Conservation (phyloP, 1,140 invertebrate genomes). For the Bombyx mandarina region DNA sequence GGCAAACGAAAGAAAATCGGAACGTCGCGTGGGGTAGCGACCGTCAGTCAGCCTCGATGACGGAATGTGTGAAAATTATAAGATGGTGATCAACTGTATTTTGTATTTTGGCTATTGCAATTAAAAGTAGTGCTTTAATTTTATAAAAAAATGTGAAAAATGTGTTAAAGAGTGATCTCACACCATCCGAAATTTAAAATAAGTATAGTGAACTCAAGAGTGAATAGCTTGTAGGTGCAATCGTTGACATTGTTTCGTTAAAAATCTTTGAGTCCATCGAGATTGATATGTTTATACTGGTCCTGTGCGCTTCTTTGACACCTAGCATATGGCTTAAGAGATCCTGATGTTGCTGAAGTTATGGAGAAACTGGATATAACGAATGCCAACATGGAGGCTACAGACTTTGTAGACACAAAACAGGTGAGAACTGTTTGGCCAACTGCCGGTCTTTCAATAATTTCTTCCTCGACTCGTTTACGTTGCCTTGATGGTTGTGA, state of each 20-base stretch:
- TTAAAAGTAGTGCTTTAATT: slow-evolving; percentile 32
- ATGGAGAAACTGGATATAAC: slow-evolving; percentile 63
- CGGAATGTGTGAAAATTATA: slow-evolving; percentile 67
- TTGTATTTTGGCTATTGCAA: slow-evolving; percentile 37
- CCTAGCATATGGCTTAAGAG: slow-evolving; percentile 47
- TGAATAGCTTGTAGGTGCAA: slow-evolving; percentile 53
- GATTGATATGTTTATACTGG: slow-evolving; percentile 63
- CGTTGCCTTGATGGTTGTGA: slow-evolving; percentile 17
- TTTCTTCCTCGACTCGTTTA: slow-evolving; percentile 28
- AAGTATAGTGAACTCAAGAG: slow-evolving; percentile 28
- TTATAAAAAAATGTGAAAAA: slow-evolving; percentile 28
- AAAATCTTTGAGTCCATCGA: slow-evolving; percentile 54
- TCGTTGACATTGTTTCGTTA: slow-evolving; percentile 67
- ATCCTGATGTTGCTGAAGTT: slow-evolving; percentile 65
- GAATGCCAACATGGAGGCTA: slow-evolving; percentile 66
- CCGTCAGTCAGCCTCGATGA: slow-evolving; percentile 66
- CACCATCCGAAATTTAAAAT: slow-evolving; percentile 19
- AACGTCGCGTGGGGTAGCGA: slow-evolving; percentile 51
- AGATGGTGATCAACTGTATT: slow-evolving; percentile 66
- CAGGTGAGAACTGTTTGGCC: slow-evolving; percentile 47
- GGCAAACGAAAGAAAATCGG: slow-evolving; percentile 18
- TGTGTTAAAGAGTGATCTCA: slow-evolving; percentile 25
- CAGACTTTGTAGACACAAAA: slow-evolving; percentile 62
- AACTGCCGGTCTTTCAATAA: slow-evolving; percentile 51
- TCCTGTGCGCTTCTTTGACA: slow-evolving; percentile 45